Evolutionary conservation across 2,113 vertebrate genomes (phyloP).

Genomic region (Gambusia holbrooki): DNA sequence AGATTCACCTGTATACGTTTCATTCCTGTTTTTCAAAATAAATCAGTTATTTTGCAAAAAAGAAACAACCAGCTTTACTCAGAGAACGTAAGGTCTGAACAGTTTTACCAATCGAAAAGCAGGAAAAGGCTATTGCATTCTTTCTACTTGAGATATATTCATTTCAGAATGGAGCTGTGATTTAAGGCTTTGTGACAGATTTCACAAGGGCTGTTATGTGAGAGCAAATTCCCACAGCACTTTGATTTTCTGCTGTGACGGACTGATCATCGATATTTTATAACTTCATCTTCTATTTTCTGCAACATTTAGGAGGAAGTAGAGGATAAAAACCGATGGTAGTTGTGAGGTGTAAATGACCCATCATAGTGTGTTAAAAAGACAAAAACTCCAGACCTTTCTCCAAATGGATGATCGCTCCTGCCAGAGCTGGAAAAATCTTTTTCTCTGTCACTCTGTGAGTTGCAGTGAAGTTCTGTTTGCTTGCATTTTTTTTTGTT

Average conservation of each 20-base stretch:
- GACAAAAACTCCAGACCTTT: neutral
- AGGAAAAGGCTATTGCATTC: neutral
- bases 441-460: neutral
- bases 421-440: neutral
- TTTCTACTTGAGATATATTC: neutral
- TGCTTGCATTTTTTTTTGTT: conserved; percentile 16
- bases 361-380: conserved; percentile 16
- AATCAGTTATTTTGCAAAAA: neutral
- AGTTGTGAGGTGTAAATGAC: conserved; percentile 20
- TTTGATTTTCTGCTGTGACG: conserved; percentile 29
- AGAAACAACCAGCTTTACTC: neutral
- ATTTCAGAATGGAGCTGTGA: conserved; percentile 41
- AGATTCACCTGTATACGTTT: neutral
- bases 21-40: neutral
- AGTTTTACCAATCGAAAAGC: neutral
- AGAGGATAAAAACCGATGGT: conserved; percentile 16
- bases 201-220: conserved; percentile 4
- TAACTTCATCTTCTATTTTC: conserved; percentile 41
- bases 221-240: conserved; percentile 16
- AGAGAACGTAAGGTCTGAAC: neutral
- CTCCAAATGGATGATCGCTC: neutral
- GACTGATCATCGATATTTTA: conserved; percentile 42
- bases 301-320: conserved; percentile 38
- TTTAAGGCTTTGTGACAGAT: conserved; percentile 29
- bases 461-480: conserved; percentile 14